phyloP scores from a whole-genome alignment of 2,113 vertebrate species.

The Felis catus region DNA sequence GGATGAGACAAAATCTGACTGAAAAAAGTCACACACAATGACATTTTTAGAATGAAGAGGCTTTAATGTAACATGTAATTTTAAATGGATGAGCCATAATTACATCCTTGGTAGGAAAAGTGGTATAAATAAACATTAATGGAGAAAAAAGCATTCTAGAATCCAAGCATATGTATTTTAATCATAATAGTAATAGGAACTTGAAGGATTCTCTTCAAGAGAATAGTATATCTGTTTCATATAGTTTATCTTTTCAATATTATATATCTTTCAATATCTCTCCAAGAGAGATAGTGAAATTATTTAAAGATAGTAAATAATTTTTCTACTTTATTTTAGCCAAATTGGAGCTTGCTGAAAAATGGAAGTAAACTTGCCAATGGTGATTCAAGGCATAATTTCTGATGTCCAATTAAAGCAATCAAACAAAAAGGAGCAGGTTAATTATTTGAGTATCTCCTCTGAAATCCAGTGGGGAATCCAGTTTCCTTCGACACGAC shows the following conservation, averaged over 20 bases:
- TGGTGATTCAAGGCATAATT: conserved; percentile 43
- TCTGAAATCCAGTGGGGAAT: neutral
- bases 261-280: too few species aligned
- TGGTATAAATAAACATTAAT: conserved; percentile 81
- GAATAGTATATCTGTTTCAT: too few species aligned
- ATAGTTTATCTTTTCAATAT: too few species aligned
- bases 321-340: conserved; percentile 65
- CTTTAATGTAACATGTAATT: conserved; percentile 78
- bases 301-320: conserved; percentile 58
- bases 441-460: conserved; percentile 6
- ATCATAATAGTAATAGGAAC: conserved; percentile 72
- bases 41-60: conserved; percentile 76
- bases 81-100: conserved; percentile 83
- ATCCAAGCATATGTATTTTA: conserved; percentile 76
- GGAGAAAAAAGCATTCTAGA: conserved; percentile 78
- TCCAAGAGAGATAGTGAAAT: conserved; percentile 64
- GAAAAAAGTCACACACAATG: conserved; percentile 70
- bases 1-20: conserved; percentile 61
- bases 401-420: conserved; percentile 39
- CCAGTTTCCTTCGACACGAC: neutral
- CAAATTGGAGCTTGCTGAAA: conserved; percentile 72
- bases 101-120: conserved; percentile 74
- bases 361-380: conserved; percentile 60
- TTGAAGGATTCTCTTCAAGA: conserved; percentile 2
- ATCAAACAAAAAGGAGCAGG: conserved; percentile 39